Conservation (phyloP, 2,888 invertebrate genomes). For the Apamea anceps region DNA sequence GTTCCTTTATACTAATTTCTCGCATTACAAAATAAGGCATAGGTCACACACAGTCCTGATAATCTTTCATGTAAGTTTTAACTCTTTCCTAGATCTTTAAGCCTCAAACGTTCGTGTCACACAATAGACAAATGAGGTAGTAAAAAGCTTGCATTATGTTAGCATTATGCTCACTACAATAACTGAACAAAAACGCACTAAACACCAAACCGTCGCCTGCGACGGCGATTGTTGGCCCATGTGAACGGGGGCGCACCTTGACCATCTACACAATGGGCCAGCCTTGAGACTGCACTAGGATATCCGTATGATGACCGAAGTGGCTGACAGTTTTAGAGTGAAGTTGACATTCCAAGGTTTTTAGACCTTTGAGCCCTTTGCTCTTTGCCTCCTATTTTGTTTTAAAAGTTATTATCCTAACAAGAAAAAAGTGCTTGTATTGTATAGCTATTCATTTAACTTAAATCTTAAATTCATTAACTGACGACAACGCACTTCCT, state of each 20-base stretch:
- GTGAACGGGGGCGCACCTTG: slow-evolving; percentile 81
- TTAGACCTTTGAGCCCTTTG: not conserved
- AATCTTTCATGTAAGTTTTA: slow-evolving; percentile 35
- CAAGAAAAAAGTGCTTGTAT: not conserved
- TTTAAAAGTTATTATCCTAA: not conserved
- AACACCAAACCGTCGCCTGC: slow-evolving; percentile 48
- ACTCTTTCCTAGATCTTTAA: slow-evolving; percentile 38
- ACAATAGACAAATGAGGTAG: slow-evolving; percentile 34
- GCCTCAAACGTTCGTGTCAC: slow-evolving; percentile 41
- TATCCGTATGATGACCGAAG: slow-evolving; percentile 62
- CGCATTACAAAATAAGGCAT: slow-evolving; percentile 18
- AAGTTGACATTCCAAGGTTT: slow-evolving; percentile 2
- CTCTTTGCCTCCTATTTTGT: not conserved
- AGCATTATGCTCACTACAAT: slow-evolving; percentile 60
- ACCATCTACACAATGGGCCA: slow-evolving; percentile 68
- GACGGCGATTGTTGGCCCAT: slow-evolving; percentile 72
- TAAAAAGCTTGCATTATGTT: slow-evolving; percentile 55
- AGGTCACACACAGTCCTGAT: slow-evolving; percentile 17
- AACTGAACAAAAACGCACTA: slow-evolving; percentile 51
- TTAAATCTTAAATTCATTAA: not conserved
- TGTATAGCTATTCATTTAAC: not conserved
- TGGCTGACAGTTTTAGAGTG: slow-evolving; percentile 36
- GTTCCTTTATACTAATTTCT: not conserved
- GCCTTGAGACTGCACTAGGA: slow-evolving; percentile 64
- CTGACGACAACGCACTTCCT: not conserved